These are phyloP conservation scores for Campopleginae sp. DNA, from an alignment of 2,888 invertebrate species.

Conservation along the genomic window DNA sequence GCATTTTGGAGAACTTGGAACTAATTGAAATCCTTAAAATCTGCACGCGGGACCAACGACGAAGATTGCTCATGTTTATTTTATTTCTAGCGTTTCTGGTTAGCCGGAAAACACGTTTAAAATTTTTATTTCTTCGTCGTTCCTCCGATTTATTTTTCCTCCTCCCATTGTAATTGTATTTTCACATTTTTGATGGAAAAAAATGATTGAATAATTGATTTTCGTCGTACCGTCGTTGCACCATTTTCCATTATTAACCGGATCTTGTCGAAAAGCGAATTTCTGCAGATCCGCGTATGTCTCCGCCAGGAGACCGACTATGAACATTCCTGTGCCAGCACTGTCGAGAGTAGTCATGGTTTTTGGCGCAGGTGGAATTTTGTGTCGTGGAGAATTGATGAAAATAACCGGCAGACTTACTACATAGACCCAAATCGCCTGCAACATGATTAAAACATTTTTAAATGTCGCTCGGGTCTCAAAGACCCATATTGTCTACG, in stretches of 20 bases:
- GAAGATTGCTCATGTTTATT: too few species aligned
- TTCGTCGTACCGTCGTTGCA: constrained; percentile 91
- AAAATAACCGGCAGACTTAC: constrained; percentile 97
- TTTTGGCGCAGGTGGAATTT: constrained; percentile 90
- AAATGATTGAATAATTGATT: neutral
- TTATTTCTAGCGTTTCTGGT: neutral
- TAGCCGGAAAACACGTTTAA: too few species aligned
- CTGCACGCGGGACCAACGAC: too few species aligned
- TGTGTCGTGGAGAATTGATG: constrained; percentile 93
- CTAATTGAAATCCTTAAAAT: too few species aligned
- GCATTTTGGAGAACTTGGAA: neutral
- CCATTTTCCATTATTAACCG: constrained; percentile 95
- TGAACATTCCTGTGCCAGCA: constrained; percentile 93
- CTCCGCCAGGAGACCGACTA: constrained; percentile 94
- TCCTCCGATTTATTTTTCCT: too few species aligned
- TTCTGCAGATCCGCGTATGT: constrained; percentile 97
- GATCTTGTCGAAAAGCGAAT: constrained; percentile 95
- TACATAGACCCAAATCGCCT: constrained; percentile 96
- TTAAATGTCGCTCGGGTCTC: neutral
- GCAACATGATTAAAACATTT: constrained; percentile 73
- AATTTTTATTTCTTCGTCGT: too few species aligned
- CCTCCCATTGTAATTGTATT: too few species aligned
- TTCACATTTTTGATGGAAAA: too few species aligned
- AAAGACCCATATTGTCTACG: too few species aligned
- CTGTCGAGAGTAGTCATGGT: constrained; percentile 95